Conservation (phyloP, 2,888 invertebrate genomes). For the Synergus itoensis region DNA sequence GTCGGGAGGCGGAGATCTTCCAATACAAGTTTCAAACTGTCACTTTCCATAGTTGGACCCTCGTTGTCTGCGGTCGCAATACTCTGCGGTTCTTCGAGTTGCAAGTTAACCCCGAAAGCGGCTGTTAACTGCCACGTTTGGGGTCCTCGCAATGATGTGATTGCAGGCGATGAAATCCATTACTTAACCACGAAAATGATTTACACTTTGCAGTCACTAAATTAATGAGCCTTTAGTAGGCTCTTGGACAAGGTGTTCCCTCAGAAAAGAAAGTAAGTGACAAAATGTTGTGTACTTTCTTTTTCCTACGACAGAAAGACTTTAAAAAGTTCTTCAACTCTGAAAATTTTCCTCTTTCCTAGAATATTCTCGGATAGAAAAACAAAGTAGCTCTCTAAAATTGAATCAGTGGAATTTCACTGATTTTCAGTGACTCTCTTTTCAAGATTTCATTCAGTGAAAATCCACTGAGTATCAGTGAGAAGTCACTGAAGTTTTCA, state of each 20-base stretch:
- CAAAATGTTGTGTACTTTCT: conserved; percentile 32
- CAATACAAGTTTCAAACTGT: conserved; percentile 22
- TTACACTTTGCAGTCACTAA: conserved; percentile 45
- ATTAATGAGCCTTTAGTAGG: conserved; percentile 36
- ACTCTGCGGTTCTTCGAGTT: conserved; percentile 43
- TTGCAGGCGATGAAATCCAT: conserved; percentile 57
- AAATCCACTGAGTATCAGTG: too few relatives aligned
- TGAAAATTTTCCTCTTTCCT: neutral
- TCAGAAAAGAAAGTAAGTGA: conserved; percentile 35
- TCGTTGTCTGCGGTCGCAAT: conserved; percentile 52
- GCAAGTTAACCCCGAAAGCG: conserved; percentile 47
- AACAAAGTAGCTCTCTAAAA: neutral
- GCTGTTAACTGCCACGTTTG: conserved; percentile 54
- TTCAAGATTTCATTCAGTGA: too few relatives aligned
- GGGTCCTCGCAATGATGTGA: conserved; percentile 53
- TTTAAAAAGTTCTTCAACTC: neutral
- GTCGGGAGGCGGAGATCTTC: conserved; percentile 15
- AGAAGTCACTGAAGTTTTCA: too few relatives aligned
- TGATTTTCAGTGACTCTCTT: too few relatives aligned
- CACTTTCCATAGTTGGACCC: conserved; percentile 32
- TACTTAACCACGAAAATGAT: conserved; percentile 53
- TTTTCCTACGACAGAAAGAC: neutral
- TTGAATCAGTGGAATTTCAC: too few relatives aligned
- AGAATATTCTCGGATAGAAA: neutral
- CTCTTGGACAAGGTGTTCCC: conserved; percentile 23